Base-by-base conservation (phyloP, 2,113 vertebrate genomes). In the Hymenochirus boettgeri region DNA sequence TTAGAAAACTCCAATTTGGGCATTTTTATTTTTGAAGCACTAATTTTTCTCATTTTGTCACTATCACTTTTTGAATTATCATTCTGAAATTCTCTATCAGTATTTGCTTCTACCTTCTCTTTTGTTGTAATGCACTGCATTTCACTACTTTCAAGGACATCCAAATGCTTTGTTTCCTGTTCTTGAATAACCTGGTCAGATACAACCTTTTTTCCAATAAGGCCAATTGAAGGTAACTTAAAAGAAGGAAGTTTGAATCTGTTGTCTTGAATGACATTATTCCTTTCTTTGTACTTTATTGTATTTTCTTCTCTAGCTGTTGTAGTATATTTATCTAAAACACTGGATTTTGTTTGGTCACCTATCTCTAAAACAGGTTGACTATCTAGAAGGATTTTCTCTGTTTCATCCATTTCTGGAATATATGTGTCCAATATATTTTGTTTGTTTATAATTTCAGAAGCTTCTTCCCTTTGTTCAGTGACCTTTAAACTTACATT, bases 161-260 rank as follows among this genome's bases (percentile, higher is more conserved):
- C 5, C 5, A 31, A 31, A 6, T 10, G 9, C 23, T 53, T 53
- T 19, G 15, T 21, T 21, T 21, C 19, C 17, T 21, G 35, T 37
- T 52, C 24, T 13, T 42, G 5, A 37, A 13, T 18, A 25, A 12
- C 2, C n/a, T 25, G 19, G 13, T 19, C 7, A 3, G n/a, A 2
- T 33, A 23, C 17, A 26, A 45, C 1, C 25, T 17, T 15, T 25
- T 8, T 7, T 48, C 17, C 15, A 5, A 57, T 18, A 4, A n/a
- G n/a, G n/a, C 58, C 72, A 54, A 88, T 75, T 9, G 79, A 77
- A 0, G 79, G 85, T 1, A 84, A 62, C 64, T 79, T 82, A 29
- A 88, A 67, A 59, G 69, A 75, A 2, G 82, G 74, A 33, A 65
- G 10, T 6, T 10, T 5, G 5, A 31, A 31, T 31, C 29, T 31